Percentiles rank a stretch among this genome's conserved stretches.
Conservation (phyloP, 2,797 vertebrate species). For the Artibeus jamaicensis region DNA sequence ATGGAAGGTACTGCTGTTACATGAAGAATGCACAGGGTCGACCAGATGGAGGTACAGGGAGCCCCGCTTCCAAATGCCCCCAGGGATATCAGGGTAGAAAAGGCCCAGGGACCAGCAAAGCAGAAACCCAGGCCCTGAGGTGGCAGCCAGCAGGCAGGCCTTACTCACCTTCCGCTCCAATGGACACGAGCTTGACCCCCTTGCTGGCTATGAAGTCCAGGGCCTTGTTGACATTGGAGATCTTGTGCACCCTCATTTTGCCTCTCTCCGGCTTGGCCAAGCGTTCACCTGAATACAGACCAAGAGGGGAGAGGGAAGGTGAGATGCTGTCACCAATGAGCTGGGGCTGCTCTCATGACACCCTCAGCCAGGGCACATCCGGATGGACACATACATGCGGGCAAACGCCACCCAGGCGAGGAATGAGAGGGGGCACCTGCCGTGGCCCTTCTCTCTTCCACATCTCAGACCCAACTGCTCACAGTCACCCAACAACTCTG, state of each 20-base stretch:
- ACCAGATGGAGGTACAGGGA: background rate
- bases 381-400: rapidly evolving
- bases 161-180: constrained; percentile 91
- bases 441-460: background rate
- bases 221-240: constrained; percentile 94
- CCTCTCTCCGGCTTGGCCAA: constrained; percentile 92
- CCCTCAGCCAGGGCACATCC: background rate
- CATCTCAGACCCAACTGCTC: background rate
- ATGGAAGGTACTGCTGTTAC: background rate
- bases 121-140: background rate
- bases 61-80: background rate
- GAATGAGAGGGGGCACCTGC: rapidly evolving
- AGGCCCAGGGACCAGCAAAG: background rate
- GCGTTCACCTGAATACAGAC: constrained; percentile 86
- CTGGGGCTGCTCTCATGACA: background rate
- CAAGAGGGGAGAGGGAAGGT: background rate
- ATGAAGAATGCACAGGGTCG: background rate
- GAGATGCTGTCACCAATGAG: background rate
- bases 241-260: constrained; percentile 94
- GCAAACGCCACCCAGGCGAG: too few species aligned
- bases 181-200: constrained; percentile 92
- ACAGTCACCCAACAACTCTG: background rate
- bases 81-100: background rate
- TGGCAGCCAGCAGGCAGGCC: background rate
- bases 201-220: constrained; percentile 92